Conservation (phyloP, 2,888 invertebrate species). For the Drosophila mettleri region DNA sequence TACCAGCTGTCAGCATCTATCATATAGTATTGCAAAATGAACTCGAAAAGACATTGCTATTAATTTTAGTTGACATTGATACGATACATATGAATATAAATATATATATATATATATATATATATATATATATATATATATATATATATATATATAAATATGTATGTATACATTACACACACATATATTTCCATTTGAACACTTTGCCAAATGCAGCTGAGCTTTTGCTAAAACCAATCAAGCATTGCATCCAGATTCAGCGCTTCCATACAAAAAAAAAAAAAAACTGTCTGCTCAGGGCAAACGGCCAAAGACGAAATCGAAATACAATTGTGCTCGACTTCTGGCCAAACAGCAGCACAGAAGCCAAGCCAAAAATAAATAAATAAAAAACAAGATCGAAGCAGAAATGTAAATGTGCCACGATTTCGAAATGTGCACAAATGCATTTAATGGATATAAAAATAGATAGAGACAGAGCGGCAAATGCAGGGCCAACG, state of each 20-base stretch:
- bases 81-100: too few species aligned
- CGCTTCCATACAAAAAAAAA: constrained; percentile 57
- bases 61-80: too few species aligned
- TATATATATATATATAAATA: constrained; percentile 6
- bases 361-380: constrained; percentile 25
- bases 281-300: constrained; percentile 64
- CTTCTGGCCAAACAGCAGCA: constrained; percentile 39
- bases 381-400: constrained; percentile 40
- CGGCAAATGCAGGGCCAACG: constrained; percentile 39
- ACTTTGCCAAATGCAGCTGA: constrained; percentile 34
- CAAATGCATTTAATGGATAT: constrained; percentile 76
- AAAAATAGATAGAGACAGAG: constrained; percentile 66
- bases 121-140: constrained; percentile 9
- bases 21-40: too few species aligned
- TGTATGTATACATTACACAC: constrained; percentile 4
- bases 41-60: too few species aligned
- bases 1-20: too few species aligned
- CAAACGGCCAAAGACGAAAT: constrained; percentile 48
- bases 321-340: constrained; percentile 58
- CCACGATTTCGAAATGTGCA: constrained; percentile 77
- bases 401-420: constrained; percentile 71
- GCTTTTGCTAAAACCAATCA: constrained; percentile 44
- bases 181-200: background rate
- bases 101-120: background rate
- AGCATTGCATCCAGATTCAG: constrained; percentile 45